phyloP scores from a whole-genome alignment of 1,140 invertebrate genomes.

The Hestina assimilis region DNA sequence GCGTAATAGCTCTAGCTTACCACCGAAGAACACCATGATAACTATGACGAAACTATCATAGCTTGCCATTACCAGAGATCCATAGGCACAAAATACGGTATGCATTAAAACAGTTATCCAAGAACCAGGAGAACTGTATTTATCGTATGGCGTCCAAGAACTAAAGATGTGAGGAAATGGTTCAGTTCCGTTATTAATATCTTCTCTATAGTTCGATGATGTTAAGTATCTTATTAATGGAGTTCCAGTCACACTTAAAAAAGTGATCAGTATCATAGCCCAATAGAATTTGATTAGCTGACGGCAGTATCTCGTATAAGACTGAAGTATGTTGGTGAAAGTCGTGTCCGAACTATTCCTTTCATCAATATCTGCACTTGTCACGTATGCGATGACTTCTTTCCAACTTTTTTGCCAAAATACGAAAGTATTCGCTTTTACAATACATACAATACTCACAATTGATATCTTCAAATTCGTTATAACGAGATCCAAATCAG shows the following conservation, averaged over 20 bases:
- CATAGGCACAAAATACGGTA: slow-evolving; percentile 40
- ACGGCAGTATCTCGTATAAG: slow-evolving; percentile 58
- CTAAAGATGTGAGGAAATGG: slow-evolving; percentile 62
- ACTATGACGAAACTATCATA: slow-evolving; percentile 56
- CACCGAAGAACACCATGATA: slow-evolving; percentile 62
- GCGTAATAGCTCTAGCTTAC: slow-evolving; percentile 54
- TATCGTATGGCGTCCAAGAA: slow-evolving; percentile 61
- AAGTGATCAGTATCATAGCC: slow-evolving; percentile 48
- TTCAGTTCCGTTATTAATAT: slow-evolving; percentile 53
- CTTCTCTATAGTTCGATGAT: slow-evolving; percentile 41
- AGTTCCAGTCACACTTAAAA: slow-evolving; percentile 35
- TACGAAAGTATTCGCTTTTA: slow-evolving; percentile 53
- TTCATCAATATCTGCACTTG: slow-evolving; percentile 58
- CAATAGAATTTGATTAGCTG: slow-evolving; percentile 54
- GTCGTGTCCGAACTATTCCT: slow-evolving; percentile 34
- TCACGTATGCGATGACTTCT: slow-evolving; percentile 51
- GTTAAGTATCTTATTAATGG: slow-evolving; percentile 49
- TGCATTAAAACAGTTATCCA: slow-evolving; percentile 59
- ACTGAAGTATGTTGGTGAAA: slow-evolving; percentile 40
- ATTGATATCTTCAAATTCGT: slow-evolving; percentile 65
- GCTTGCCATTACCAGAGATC: slow-evolving; percentile 46
- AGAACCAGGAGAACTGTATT: slow-evolving; percentile 47
- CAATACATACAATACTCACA: slow-evolving; percentile 56
- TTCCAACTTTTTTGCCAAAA: slow-evolving; percentile 57
- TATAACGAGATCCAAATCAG: slow-evolving; percentile 50